Evolutionary conservation across 2,888 invertebrate genomes (phyloP).

Genomic region (Caenorhabditis sp.): DNA sequence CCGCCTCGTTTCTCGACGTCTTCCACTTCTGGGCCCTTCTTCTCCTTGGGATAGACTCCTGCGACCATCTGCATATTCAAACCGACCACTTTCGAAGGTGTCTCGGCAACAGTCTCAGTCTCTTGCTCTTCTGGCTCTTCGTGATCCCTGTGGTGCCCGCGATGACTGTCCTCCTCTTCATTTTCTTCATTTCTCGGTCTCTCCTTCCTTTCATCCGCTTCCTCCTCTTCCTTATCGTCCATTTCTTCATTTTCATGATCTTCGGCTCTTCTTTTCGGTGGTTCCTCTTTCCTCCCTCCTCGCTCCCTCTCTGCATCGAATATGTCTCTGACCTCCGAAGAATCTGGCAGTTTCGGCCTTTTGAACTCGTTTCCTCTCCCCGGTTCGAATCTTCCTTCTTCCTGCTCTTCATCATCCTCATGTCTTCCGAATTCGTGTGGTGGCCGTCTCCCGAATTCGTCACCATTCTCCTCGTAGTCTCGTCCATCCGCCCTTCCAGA

Average conservation of each 20-base stretch:
- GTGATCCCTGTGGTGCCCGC: conserved; percentile 13
- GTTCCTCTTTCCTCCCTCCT: conserved; percentile 7
- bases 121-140: conserved; percentile 14
- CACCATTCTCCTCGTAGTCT: conserved; percentile 56
- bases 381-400: no score
- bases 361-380: conserved; percentile 14
- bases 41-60: conserved; percentile 58
- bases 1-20: conserved; percentile 40
- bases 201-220: conserved; percentile 22
- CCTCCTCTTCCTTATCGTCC: conserved; percentile 3
- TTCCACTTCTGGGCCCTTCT: conserved; percentile 36
- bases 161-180: conserved; percentile 20
- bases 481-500: conserved; percentile 56
- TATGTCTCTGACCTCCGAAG: conserved; percentile 21
- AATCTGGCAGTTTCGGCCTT: conserved; percentile 40
- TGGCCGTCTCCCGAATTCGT: conserved; percentile 25
- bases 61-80: conserved; percentile 70
- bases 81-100: conserved; percentile 63
- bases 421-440: conserved; percentile 28
- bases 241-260: neutral
- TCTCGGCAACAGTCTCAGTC: conserved; percentile 43
- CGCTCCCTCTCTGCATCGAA: conserved; percentile 33
- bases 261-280: conserved; percentile 5
- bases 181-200: conserved; percentile 6
- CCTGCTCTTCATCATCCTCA: conserved; percentile 20